Evolutionary conservation across 2,797 vertebrate species (phyloP), one percentile per base, ranked within the genome.

Genomic region (Pseudopleuronectes americanus): DNA sequence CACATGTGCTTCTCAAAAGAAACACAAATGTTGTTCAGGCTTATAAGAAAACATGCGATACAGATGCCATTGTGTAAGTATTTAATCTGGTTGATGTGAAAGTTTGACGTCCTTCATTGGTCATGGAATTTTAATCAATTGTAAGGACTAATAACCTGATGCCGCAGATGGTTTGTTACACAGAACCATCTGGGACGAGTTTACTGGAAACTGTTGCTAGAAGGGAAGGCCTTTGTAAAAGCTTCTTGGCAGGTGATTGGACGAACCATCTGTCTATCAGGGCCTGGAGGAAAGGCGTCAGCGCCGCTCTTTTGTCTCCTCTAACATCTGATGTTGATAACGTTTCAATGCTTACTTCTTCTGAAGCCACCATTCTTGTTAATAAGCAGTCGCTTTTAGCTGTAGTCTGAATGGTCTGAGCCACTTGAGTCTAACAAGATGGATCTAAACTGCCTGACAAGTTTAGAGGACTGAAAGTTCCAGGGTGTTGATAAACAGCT

Each of bases 121-220:
- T 48, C 5, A 6, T 1, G 7, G 23, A 6, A 21, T 8, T 38
- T 31, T 31, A 1, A 23, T 68, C 19, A 47, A 13, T 21, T 54
- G 4, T 4, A 36, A 21, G 14, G 4, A 53, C 4, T 17, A 14
- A 47, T 28, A 55, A 28, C 17, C 14, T 55, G 53, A 53, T 16
- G 51, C 12, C 4, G 51, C 51, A 54, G 52, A 56, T 33, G 54
- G 54, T 56, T 53, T 56, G 26, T n/a, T 56, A 33, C 28, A 33
- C 54, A 33, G 9, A 56, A 56, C 54, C 54, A 56, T 56, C 54
- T 31, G 54, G 8, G 19, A 21, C 10, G 26, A 26, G 4, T 31
- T 31, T 19, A 2, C 5, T 23, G 23, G 51, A 26, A 53, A 24
- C 22, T 24, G 51, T 53, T 53, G 16, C 2, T 8, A 21, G 14